Evolutionary conservation across 2,797 vertebrate species (phyloP).

Genomic region (Chelon auratus): DNA sequence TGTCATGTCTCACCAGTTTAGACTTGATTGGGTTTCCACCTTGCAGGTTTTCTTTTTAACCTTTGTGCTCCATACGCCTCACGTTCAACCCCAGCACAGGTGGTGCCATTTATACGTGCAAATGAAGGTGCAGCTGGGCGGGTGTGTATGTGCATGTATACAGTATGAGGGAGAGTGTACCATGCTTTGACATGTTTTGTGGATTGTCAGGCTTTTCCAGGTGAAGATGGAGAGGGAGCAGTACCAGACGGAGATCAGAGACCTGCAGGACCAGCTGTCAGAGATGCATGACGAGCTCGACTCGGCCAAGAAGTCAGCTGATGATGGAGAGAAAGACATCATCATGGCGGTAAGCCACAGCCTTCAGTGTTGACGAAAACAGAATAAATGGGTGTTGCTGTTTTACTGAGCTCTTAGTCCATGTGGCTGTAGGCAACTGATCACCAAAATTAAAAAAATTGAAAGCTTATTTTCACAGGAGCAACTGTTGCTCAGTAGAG

Average conservation of each 20-base stretch:
- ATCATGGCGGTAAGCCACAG: constrained; percentile 88
- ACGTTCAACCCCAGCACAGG: constrained; percentile 46
- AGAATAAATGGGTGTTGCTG: not conserved
- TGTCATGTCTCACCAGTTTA: constrained; percentile 32
- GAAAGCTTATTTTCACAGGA: too few species aligned
- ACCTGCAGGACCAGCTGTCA: constrained; percentile 98
- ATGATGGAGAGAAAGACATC: constrained; percentile 88
- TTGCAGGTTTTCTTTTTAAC: constrained; percentile 42
- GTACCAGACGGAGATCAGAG: constrained; percentile 96
- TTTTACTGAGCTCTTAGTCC: not conserved
- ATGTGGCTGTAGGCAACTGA: not conserved
- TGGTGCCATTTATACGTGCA: constrained; percentile 54
- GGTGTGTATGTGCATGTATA: constrained; percentile 30
- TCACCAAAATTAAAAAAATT: not conserved
- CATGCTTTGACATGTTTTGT: constrained; percentile 49
- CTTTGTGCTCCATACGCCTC: constrained; percentile 31
- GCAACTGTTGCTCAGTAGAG: too few species aligned
- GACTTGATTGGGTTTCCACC: constrained; percentile 52
- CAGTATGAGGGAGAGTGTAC: constrained; percentile 12
- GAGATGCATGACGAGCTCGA: constrained; percentile 99
- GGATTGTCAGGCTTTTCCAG: constrained; percentile 90
- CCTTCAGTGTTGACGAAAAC: constrained; percentile 15
- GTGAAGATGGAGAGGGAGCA: constrained; percentile 97
- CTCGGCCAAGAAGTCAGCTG: constrained; percentile 84
- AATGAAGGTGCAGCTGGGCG: constrained; percentile 57